Percentiles rank a stretch among this genome's conserved stretches.
Conservation (phyloP, 37 sponge, comb jelly and placozoan species). For the Spongia lamella region DNA sequence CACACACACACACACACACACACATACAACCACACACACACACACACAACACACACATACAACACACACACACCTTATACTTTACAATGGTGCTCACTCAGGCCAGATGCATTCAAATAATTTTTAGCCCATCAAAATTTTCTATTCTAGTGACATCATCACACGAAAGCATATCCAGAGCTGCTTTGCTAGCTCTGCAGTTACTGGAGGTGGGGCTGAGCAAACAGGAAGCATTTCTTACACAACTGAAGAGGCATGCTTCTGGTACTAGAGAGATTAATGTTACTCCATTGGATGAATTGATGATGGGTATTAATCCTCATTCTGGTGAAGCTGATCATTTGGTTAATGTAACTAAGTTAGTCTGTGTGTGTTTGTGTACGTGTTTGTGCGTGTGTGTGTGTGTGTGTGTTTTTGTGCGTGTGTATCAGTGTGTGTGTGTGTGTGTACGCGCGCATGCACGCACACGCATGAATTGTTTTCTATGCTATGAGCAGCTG, state of each 20-base stretch:
- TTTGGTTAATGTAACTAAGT: constrained; percentile 85
- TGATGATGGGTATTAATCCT: constrained; percentile 84
- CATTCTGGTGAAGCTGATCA: constrained; percentile 74
- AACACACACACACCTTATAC: neutral
- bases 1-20: too few relatives aligned
- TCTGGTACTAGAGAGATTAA: constrained; percentile 7
- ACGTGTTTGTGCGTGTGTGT: neutral
- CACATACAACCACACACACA: too few relatives aligned
- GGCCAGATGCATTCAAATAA: too few relatives aligned
- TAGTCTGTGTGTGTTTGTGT: constrained; percentile 7
- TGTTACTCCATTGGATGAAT: constrained; percentile 73
- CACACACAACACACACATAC: too few relatives aligned
- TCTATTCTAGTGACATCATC: neutral
- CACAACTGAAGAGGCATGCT: constrained; percentile 28
- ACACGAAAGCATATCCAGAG: constrained; percentile 30
- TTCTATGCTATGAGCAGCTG: too few relatives aligned
- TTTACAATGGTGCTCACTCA: too few relatives aligned
- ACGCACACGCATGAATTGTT: too few relatives aligned
- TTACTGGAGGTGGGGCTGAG: constrained; percentile 75
- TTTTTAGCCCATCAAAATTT: too few relatives aligned
- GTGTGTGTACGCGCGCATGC: constrained; percentile 6
- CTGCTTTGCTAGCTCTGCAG: constrained; percentile 77
- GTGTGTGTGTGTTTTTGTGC: neutral
- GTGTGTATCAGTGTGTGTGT: constrained; percentile 20
- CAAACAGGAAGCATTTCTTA: constrained; percentile 60